A percentile compares a stretch with the other conserved stretches of the same genome.
Evolutionary conservation across 2,797 vertebrate species (phyloP).

Genomic region (Premnoplex brunnescens): DNA sequence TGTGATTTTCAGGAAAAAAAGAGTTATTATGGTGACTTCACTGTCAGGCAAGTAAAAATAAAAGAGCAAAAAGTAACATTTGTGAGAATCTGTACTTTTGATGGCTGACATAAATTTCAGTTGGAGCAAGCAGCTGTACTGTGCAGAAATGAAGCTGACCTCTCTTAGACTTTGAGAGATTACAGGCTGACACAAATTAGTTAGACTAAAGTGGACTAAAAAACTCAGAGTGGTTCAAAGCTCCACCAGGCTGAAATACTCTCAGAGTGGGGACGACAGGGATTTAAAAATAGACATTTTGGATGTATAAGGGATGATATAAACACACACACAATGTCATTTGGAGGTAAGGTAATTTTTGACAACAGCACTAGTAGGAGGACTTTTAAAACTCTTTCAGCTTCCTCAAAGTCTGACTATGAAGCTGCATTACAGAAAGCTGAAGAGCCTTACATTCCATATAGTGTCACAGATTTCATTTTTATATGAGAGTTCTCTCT

Average conservation of each 20-base stretch:
- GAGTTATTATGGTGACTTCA: background rate
- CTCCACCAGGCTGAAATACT: background rate
- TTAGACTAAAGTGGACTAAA: background rate
- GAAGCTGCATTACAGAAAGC: background rate
- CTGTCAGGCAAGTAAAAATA: background rate
- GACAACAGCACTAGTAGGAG: background rate
- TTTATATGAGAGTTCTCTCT: background rate
- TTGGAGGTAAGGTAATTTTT: conserved; percentile 1
- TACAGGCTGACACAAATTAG: background rate
- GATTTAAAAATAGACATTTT: background rate
- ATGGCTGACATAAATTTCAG: background rate
- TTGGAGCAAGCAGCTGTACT: background rate
- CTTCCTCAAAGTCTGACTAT: background rate
- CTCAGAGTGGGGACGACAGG: background rate
- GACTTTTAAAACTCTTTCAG: background rate
- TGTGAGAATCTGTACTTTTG: background rate
- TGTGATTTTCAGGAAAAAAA: background rate
- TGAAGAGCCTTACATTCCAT: background rate
- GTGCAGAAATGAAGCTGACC: background rate
- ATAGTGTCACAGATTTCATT: background rate
- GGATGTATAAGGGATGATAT: background rate
- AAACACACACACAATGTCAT: background rate
- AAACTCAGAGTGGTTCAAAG: background rate
- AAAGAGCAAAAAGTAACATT: background rate
- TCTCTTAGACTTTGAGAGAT: background rate